A percentile compares a stretch with the other conserved stretches of the same genome.
phyloP scores from a whole-genome alignment of 2,797 vertebrate genomes.

The Danio tinwini region DNA sequence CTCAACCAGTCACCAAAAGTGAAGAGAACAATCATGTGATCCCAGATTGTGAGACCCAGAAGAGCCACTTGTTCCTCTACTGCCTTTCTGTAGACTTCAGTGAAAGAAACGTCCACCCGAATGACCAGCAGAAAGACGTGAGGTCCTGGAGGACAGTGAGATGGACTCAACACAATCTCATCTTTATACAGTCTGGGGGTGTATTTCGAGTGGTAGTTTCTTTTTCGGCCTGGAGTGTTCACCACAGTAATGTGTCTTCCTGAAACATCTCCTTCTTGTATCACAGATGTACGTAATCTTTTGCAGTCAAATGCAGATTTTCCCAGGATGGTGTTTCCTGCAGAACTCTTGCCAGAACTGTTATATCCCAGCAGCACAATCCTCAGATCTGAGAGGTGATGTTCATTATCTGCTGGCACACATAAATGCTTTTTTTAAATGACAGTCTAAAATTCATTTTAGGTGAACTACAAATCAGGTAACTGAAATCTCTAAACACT shows the following conservation, averaged over 20 bases:
- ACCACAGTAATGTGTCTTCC: background rate
- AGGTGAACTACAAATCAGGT: too few species aligned
- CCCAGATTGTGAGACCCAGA: slow-evolving; percentile 8
- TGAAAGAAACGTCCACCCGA: background rate
- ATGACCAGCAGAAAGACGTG: slow-evolving; percentile 35
- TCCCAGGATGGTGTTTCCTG: slow-evolving; percentile 30
- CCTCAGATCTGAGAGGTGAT: background rate
- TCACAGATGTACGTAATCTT: background rate
- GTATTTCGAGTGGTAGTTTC: slow-evolving; percentile 9
- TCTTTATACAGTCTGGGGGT: slow-evolving; percentile 16
- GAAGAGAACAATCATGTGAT: slow-evolving; percentile 41
- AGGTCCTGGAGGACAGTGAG: slow-evolving; percentile 37
- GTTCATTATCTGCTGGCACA: background rate
- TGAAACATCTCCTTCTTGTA: background rate
- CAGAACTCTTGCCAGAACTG: slow-evolving; percentile 15
- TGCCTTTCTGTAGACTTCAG: slow-evolving; percentile 22
- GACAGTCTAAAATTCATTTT: too few species aligned
- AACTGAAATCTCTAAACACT: too few species aligned
- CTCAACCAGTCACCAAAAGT: slow-evolving; percentile 9
- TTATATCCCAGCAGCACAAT: slow-evolving; percentile 39
- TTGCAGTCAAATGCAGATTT: slow-evolving; percentile 12
- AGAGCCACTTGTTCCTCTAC: slow-evolving; percentile 19
- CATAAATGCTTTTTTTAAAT: background rate
- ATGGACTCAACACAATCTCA: slow-evolving; percentile 14
- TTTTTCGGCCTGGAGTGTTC: slow-evolving; percentile 10